A percentile compares a stretch with the other conserved stretches of the same genome.
Evolutionary conservation across 2,888 invertebrate genomes (phyloP).

Genomic region (Acrobasis suavella): DNA sequence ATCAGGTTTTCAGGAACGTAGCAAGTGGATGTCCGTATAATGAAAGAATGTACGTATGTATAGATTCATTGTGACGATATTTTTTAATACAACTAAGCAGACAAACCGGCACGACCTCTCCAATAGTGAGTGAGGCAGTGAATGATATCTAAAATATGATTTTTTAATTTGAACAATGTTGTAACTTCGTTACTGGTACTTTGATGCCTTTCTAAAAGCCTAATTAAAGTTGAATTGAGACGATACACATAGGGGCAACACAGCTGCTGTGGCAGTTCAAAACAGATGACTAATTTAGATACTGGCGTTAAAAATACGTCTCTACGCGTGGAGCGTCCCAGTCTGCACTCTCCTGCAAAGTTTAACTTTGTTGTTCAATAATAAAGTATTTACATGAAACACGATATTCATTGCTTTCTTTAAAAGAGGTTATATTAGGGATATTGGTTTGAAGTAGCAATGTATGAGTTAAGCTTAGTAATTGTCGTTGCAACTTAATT

Average conservation of each 20-base stretch:
- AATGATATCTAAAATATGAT: too few species aligned
- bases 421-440: not conserved
- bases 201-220: not conserved
- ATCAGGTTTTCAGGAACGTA: too few species aligned
- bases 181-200: too few species aligned
- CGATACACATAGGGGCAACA: constrained; percentile 25
- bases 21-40: too few species aligned
- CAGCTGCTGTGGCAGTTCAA: constrained; percentile 39
- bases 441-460: not conserved
- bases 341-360: constrained; percentile 51
- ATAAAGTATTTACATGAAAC: constrained; percentile 1
- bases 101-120: too few species aligned
- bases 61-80: too few species aligned
- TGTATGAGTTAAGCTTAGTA: constrained; percentile 16
- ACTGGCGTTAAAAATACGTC: constrained; percentile 61
- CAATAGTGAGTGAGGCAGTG: too few species aligned
- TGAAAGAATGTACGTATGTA: too few species aligned
- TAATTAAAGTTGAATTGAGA: constrained; percentile 2
- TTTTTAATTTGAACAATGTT: too few species aligned
- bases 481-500: constrained; percentile 6
- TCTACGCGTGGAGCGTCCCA: constrained; percentile 59
- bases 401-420: constrained; percentile 25
- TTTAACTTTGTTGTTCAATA: constrained; percentile 35
- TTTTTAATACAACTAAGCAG: too few species aligned
- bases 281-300: constrained; percentile 65